Evolutionary conservation across 2,888 invertebrate species (phyloP), one percentile per base, ranked within the genome.

Genomic region (Dolichomitus sp.): DNA sequence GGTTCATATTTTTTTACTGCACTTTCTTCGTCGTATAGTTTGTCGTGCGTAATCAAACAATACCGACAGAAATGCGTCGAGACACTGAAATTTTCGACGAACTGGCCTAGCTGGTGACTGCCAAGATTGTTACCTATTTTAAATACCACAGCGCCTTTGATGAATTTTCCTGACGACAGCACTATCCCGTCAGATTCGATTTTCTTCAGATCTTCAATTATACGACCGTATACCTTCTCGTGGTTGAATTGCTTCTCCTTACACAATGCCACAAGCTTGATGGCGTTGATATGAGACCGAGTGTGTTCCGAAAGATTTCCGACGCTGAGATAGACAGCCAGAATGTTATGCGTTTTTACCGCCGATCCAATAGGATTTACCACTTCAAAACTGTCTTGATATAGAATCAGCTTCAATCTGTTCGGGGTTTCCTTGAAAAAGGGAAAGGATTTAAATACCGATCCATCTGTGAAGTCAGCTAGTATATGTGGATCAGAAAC

Each of bases 401-500:
- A 88, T 33, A 84, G 52, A 0, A 84, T 86, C 17, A 85, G 45
- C 69, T 86, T 82, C 0, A 90, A 7, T 4, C 76, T 84, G 30
- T 86, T 72, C 7, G 84, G 81, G 75, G 87, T 86, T n/a, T 85
- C 50, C 69, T 86, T 61, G 42, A 89, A 87, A 80, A 87, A 88
- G 14, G 0, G 4, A 66, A 85, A 87, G 9, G 83, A 61, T 66
- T 78, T 73, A 66, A 77, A 89, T n/a, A 85, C 84, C 14, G n/a
- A 54, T 6, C 88, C 88, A 81, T 89, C 89, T 0, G 83, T 78
- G 27, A 87, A 87, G 66, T 90, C 90, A 68, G 72, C 73, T 45
- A 88, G 79, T 17, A 88, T n/a, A 42, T 84, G 61, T 17, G 68
- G 9, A 80, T 72, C n/a, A 52, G 65, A 14, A 80, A 11, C 72